phyloP scores from a whole-genome alignment of 2,113 vertebrate genomes.

The Sebastes fasciatus region DNA sequence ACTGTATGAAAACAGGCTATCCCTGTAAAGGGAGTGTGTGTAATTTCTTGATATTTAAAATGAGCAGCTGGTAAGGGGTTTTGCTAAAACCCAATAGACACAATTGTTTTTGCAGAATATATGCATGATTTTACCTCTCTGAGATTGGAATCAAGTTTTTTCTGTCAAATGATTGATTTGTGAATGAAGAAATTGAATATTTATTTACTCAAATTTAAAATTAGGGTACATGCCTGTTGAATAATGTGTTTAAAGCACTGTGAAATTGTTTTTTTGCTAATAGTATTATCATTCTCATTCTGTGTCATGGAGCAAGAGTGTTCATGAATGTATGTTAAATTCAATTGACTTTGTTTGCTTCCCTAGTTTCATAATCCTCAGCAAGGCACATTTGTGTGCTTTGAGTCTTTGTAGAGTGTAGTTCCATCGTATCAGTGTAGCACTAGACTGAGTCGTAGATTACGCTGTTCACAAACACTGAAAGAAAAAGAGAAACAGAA shows the following conservation, averaged over 20 bases:
- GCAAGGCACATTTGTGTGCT: constrained; percentile 10
- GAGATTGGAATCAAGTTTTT: constrained; percentile 24
- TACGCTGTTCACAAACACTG: background rate
- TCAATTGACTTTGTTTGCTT: constrained; percentile 55
- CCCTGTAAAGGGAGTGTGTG: constrained; percentile 1
- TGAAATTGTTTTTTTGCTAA: constrained; percentile 45
- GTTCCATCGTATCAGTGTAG: background rate
- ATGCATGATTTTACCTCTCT: constrained; percentile 54
- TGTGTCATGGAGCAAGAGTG: constrained; percentile 26
- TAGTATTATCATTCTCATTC: constrained; percentile 40
- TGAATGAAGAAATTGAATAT: constrained; percentile 23
- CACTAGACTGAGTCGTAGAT: background rate
- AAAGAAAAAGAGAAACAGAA: background rate
- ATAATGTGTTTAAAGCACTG: constrained; percentile 41
- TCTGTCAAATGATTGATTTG: constrained; percentile 29
- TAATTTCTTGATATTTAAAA: background rate
- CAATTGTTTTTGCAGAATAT: constrained; percentile 42
- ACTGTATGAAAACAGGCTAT: background rate
- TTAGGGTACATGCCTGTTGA: constrained; percentile 6
- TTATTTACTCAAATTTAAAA: constrained; percentile 24
- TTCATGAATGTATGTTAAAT: constrained; percentile 34
- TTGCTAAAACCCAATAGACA: background rate
- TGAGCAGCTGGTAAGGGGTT: background rate
- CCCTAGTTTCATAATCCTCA: constrained; percentile 42
- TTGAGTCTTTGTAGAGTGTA: background rate